These are phyloP conservation scores for Pseudorasbora parva DNA, from an alignment of 2,113 vertebrate genomes.

Conservation along the genomic window DNA sequence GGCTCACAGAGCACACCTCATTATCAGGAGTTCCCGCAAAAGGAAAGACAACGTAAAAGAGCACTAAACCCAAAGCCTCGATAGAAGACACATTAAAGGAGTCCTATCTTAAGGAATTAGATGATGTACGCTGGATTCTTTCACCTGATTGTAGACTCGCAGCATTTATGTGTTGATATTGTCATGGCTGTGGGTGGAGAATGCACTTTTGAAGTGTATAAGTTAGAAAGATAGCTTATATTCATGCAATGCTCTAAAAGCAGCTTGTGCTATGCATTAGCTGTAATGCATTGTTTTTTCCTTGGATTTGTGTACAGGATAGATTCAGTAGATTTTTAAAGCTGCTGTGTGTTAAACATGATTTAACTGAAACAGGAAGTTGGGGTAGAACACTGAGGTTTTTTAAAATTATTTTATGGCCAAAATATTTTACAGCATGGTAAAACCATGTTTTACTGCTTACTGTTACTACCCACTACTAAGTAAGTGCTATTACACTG, in stretches of 20 bases:
- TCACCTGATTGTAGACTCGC: slow-evolving; percentile 14
- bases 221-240: slow-evolving; percentile 15
- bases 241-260: neutral
- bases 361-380: neutral
- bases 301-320: neutral
- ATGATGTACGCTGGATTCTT: neutral
- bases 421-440: no score
- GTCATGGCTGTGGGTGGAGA: slow-evolving; percentile 27
- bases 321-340: no score
- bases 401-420: no score
- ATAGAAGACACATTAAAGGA: slow-evolving; percentile 43
- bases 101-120: slow-evolving; percentile 45
- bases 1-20: slow-evolving; percentile 45
- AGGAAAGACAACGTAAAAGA: neutral
- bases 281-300: no score
- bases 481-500: no score
- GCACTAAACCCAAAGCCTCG: slow-evolving; percentile 28
- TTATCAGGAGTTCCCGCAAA: slow-evolving; percentile 40
- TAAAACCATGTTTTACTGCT: neutral
- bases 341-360: neutral
- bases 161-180: slow-evolving; percentile 4
- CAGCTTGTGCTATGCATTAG: neutral
- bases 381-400: neutral
- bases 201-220: slow-evolving; percentile 15
- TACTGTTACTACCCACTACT: neutral